Percentiles rank a stretch among this genome's conserved stretches.
These are phyloP conservation scores for Pandemis corylana DNA, from an alignment of 2,888 invertebrate genomes.

Conservation along the genomic window DNA sequence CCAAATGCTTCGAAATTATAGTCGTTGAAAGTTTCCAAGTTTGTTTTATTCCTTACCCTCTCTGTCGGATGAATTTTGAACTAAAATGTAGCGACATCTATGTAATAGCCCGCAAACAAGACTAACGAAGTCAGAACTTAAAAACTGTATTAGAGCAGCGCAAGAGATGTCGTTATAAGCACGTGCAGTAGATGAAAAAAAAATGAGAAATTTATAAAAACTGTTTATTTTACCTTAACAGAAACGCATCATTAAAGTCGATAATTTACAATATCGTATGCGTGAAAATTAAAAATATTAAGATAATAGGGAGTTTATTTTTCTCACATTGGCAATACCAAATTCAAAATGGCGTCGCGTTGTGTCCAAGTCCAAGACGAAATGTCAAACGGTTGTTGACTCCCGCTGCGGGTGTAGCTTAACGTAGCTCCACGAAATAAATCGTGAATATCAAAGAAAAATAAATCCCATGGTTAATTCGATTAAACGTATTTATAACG, in stretches of 20 bases:
- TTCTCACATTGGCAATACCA: constrained; percentile 47
- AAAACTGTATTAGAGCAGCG: neutral
- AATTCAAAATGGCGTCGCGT: constrained; percentile 61
- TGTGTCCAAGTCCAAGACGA: constrained; percentile 42
- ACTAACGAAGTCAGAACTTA: neutral
- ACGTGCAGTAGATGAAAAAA: neutral
- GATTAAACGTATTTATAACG: neutral
- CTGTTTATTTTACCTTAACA: too few species aligned
- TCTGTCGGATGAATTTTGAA: neutral
- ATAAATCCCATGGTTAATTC: constrained; percentile 11
- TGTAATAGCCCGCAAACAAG: neutral
- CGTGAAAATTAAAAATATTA: neutral
- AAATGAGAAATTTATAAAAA: neutral
- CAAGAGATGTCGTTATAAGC: constrained; percentile 4
- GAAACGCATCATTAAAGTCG: too few species aligned
- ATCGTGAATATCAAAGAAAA: constrained; percentile 19
- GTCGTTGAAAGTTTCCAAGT: neutral
- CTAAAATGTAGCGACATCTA: neutral
- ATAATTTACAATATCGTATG: too few species aligned
- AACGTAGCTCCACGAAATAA: constrained; percentile 10
- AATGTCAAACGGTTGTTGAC: constrained; percentile 82
- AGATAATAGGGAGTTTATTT: constrained; percentile 18
- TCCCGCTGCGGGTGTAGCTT: constrained; percentile 52
- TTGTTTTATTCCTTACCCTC: neutral
- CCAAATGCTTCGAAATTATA: neutral